A percentile compares a stretch with the other conserved stretches of the same genome.
Evolutionary conservation across 2,888 invertebrate genomes (phyloP).

Genomic region (Bellardia pandia): DNA sequence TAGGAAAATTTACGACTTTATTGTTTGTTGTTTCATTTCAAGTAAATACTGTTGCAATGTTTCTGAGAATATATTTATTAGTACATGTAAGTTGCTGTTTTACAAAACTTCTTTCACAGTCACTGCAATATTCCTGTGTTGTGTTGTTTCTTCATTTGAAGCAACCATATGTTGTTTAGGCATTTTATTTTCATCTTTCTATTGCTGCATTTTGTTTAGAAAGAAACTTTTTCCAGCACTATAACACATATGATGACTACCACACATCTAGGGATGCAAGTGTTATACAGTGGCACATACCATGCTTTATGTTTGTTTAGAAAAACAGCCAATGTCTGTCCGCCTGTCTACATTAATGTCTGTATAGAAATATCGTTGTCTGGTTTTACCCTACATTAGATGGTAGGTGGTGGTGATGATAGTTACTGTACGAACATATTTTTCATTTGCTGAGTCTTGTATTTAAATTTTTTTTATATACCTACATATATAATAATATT

Average conservation of each 20-base stretch:
- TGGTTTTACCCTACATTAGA: constrained; percentile 40
- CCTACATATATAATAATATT: no score
- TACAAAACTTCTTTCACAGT: constrained; percentile 37
- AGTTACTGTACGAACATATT: no score
- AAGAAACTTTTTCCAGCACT: constrained; percentile 22
- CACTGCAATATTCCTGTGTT: background rate
- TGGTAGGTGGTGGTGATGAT: background rate
- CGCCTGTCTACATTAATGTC: constrained; percentile 38
- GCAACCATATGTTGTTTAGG: constrained; percentile 50
- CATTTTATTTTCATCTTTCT: constrained; percentile 8
- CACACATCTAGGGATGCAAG: background rate
- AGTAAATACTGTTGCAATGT: constrained; percentile 47
- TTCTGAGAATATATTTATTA: constrained; percentile 21
- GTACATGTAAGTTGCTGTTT: background rate
- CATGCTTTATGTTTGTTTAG: constrained; percentile 50
- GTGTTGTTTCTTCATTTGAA: constrained; percentile 1
- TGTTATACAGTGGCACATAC: constrained; percentile 41
- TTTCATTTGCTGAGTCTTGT: no score
- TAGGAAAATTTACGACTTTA: constrained; percentile 55
- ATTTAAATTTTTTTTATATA: no score
- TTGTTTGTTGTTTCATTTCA: constrained; percentile 35
- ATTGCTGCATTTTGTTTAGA: background rate
- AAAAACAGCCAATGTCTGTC: constrained; percentile 10
- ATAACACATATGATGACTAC: constrained; percentile 37
- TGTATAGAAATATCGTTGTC: constrained; percentile 11